Base-by-base conservation (phyloP, 2,113 vertebrate genomes). In the Irena cyanogastra region DNA sequence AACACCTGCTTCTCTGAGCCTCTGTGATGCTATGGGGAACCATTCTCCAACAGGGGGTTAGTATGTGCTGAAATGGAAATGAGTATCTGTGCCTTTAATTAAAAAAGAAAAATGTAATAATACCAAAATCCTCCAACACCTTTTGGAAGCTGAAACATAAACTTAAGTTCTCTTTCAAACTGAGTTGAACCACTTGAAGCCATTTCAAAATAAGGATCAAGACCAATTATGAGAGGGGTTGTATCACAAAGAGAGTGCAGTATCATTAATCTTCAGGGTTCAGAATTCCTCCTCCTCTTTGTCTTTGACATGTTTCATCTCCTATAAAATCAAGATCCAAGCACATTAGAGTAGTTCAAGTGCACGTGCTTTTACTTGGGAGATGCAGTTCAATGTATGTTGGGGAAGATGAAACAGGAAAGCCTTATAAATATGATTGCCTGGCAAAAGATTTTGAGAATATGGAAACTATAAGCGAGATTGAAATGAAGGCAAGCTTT, bases 1-100 rank as follows among this genome's bases (percentile, higher is more conserved):
- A 90, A 93, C 95, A 97, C 92, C 90, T 92, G 92, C 57, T 96
- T 92, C 86, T 84, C 80, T 71, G 83, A 83, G 68, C 89, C n/a
- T n/a, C n/a, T 70, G 39, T 50, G 71, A 63, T 70, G 71, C 68
- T 86, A 83, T 47, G 42, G 72, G 80, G 88, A 93, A 89, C 81
- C 54, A 70, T 83, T 83, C 54, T 89, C 64, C 89, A 83, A 70
- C 56, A 68, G 64, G 63, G 60, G 22, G 42, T 89, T 94, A 70
- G 52, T 31, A 59, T 11, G 15, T 93, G 72, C 86, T 86, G 60
- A 86, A 83, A 93, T 39, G 35, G 42, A 79, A 95, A 76, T 31
- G 60, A 91, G 27, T 39, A 77, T 56, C 50, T 88, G 50, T 86
- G 70, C 45, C 52, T 74, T 88, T 66, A 94, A 92, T 72, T 90